Evolutionary conservation across 2,797 vertebrate species (phyloP), one percentile per base, ranked within the genome.

Genomic region (Poliocrania exsul): DNA sequence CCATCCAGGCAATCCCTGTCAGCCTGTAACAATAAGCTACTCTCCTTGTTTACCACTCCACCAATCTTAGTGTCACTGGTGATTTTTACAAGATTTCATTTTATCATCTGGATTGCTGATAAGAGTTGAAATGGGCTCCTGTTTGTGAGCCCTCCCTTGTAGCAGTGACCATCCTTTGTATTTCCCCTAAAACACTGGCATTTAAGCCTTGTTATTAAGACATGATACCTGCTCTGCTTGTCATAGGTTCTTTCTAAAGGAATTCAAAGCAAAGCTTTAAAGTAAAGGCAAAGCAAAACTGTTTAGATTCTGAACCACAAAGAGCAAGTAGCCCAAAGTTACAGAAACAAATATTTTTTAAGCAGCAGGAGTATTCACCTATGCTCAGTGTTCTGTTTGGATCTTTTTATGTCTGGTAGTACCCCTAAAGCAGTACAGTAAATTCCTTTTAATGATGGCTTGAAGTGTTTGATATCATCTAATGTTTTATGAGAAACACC

Each of bases 301-400:
- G 33, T 80, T 86, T 75, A 75, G 50, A 69, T 62, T 88, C 62
- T 81, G 69, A 83, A 86, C 19, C 2, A 2, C 79, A 69, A 84
- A 81, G 5, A 90, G 24, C n/a, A 93, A 85, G 80, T 61, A 51
- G 54, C 49, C 57, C 29, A 82, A 80, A 74, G 75, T 95, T 87
- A 78, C 24, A 79, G 90, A 85, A 92, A 85, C 49, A 94, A 95
- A 89, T 85, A 91, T 60, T 85, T 94, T 93, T 78, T 67, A 86
- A 95, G 49, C 38, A 75, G 65, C 24, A 81, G 65, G 65, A 75
- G 54, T 79, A 60, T 60, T 92, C 75, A 93, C 75, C 92, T 86
- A 31, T 81, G 58, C 44, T 86, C 75, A 89, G 79, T 56, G 72
- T 80, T 95, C 75, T 62, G 24, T 64, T 86, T 53, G 61, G 3